A percentile compares a stretch with the other conserved stretches of the same genome.
Conservation (phyloP, 2,888 invertebrate genomes). For the Vesta saturnalis region DNA sequence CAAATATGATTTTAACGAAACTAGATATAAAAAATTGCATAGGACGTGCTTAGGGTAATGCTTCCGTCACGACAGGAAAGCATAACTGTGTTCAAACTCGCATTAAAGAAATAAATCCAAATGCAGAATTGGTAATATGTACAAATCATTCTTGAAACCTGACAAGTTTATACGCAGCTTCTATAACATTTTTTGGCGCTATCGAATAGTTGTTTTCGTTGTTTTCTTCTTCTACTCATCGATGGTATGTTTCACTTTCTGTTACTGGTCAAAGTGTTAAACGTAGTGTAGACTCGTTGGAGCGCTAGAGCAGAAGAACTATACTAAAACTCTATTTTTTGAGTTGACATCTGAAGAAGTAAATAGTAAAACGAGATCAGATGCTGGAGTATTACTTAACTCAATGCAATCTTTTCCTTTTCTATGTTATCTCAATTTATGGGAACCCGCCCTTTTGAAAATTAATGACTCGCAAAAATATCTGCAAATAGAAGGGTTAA, state of each 20-base stretch:
- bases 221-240: slow-evolving; percentile 30
- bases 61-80: slow-evolving; percentile 41
- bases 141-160: slow-evolving; percentile 39
- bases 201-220: slow-evolving; percentile 32
- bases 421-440: slow-evolving; percentile 27
- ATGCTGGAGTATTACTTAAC: slow-evolving; percentile 25
- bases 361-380: slow-evolving; percentile 28
- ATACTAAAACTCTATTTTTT: not conserved
- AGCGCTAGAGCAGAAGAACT: slow-evolving; percentile 31
- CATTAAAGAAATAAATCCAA: slow-evolving; percentile 37
- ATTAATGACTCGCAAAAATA: slow-evolving; percentile 24
- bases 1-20: slow-evolving; percentile 40
- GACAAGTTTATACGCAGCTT: slow-evolving; percentile 42
- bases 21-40: slow-evolving; percentile 43
- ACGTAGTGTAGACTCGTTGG: slow-evolving; percentile 35
- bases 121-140: slow-evolving; percentile 37
- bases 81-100: slow-evolving; percentile 34
- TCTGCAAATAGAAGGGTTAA: slow-evolving; percentile 2
- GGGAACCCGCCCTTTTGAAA: slow-evolving; percentile 22
- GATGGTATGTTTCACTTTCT: slow-evolving; percentile 32
- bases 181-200: slow-evolving; percentile 42
- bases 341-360: slow-evolving; percentile 22
- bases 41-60: slow-evolving; percentile 48
- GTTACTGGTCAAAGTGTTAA: slow-evolving; percentile 37
- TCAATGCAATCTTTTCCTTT: slow-evolving; percentile 32